Evolutionary conservation across 2,888 invertebrate species (phyloP).

Genomic region (Lithosia quadra): DNA sequence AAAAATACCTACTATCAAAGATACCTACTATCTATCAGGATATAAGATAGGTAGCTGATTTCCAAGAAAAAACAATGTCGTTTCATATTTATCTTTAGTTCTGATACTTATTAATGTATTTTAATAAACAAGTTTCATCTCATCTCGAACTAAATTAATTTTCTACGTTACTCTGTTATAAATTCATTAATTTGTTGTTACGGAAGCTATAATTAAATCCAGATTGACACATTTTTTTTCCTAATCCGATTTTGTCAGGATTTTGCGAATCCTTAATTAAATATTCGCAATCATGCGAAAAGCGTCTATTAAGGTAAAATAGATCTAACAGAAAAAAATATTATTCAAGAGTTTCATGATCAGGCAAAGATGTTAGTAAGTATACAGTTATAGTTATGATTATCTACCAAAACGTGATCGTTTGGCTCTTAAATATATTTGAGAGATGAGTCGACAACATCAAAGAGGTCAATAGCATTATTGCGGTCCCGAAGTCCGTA

Average conservation of each 20-base stretch:
- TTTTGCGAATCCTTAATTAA: slow-evolving; percentile 17
- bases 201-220: slow-evolving; percentile 2
- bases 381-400: slow-evolving; percentile 35
- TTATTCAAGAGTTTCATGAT: slow-evolving; percentile 22
- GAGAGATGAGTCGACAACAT: slow-evolving; percentile 53
- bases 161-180: background rate
- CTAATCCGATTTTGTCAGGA: background rate
- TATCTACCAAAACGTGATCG: slow-evolving; percentile 38
- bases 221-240: background rate
- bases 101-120: background rate
- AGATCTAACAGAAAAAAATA: background rate
- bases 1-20: too few relatives aligned
- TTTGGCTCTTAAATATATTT: slow-evolving; percentile 48
- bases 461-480: slow-evolving; percentile 67
- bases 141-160: background rate
- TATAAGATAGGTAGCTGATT: background rate
- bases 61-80: background rate
- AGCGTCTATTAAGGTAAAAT: background rate
- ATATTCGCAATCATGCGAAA: background rate
- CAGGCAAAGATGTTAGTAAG: slow-evolving; percentile 16
- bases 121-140: background rate
- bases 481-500: slow-evolving; percentile 63
- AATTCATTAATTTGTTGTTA: slow-evolving; percentile 4
- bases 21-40: background rate
- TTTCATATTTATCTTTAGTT: background rate